Evolutionary conservation across 2,888 invertebrate species (phyloP), one percentile per base, ranked within the genome.

Genomic region (Pammene fasciana): DNA sequence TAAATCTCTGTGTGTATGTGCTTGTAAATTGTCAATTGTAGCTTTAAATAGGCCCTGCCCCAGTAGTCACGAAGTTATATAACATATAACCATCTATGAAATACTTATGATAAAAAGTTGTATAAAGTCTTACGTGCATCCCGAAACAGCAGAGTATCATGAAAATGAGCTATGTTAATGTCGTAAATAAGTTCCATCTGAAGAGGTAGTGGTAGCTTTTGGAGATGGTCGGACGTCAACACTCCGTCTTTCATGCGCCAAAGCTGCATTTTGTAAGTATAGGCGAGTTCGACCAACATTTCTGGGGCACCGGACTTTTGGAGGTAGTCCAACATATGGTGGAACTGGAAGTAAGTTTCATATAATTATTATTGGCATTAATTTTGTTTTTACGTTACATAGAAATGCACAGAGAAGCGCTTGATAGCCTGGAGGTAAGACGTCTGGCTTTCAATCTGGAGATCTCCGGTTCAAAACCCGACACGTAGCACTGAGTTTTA

Each of bases 141-240:
- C 72, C 84, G 81, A 76, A 92, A 89, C 13, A 92, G 74, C 65
- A 90, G 66, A 0, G 91, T 86, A 61, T 85, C 85, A 75, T 91
- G 90, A 68, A 92, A 90, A 71, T 86, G 84, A 18, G 83, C 85
- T 13, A 92, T 87, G 67, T 91, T 92, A 46, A 92, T 89, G 72
- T 93, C 92, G 67, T 91, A 93, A 46, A 92, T 89, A 14, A 92
- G 83, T 74, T 93, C 92, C 89, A 88, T 92, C 72, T 88, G 89
- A 66, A 93, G 72, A 0, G 91, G 81, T 1, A 84, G 72, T 0
- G 92, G 92, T 14, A 92, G 76, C 67, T 85, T 82, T 34, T 85
- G 74, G 14, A 92, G 77, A 65, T 88, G 83, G 1, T 79, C 46
- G 0, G 89, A 86, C 1, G 74, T 78, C 4, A 90, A 76, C 0